Base-by-base conservation (phyloP, 2,888 invertebrate genomes). In the Morpho achilles region DNA sequence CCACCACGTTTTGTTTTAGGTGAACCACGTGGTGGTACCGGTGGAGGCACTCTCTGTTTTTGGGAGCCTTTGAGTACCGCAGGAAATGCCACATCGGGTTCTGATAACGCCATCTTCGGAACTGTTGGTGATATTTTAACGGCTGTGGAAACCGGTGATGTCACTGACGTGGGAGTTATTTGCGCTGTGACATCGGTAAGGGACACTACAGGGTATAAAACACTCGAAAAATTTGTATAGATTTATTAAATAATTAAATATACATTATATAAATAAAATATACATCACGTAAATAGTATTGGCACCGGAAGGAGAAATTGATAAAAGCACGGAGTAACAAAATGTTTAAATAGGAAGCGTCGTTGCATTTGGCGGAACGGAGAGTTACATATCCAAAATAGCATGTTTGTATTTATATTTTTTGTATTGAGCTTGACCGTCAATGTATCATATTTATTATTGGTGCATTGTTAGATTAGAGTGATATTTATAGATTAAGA, bases 1-100 rank as follows among this genome's bases (percentile, higher is more conserved):
- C 87, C 89, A 47, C 91, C 91, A 44, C 92, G 87, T 81, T 93
- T 93, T 60, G 91, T 84, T 80, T 94, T 94, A 48, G 95, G 95
- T 39, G 95, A 95, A 59, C 96, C 96, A 72, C 97, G 91, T 4
- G 97, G 97, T 56, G 97, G 97, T 54, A 97, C 97, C 23, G 97
- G 97, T 56, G 97, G 97, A 47, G 97, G 97, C 46, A 96, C 94
- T 82, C 95, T 95, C 70, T 94, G 92, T 83, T 95, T 95, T 68
- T 92, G 91, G 47, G 93, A 92, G 73, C 95, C 94, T 83, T 95
- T 95, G 74, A 95, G 88, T 53, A 96, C 94, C 53, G 95, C 95
- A 53, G 96, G 96, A 80, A 95, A 95, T 56, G 92, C 93, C 64
- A 92, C 82, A 55, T 91, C 89, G 3, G 92, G 92, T 56, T 93